Evolutionary conservation across 2,113 vertebrate genomes (phyloP), one percentile per base, ranked within the genome.

Genomic region (Tylochromis polylepis): DNA sequence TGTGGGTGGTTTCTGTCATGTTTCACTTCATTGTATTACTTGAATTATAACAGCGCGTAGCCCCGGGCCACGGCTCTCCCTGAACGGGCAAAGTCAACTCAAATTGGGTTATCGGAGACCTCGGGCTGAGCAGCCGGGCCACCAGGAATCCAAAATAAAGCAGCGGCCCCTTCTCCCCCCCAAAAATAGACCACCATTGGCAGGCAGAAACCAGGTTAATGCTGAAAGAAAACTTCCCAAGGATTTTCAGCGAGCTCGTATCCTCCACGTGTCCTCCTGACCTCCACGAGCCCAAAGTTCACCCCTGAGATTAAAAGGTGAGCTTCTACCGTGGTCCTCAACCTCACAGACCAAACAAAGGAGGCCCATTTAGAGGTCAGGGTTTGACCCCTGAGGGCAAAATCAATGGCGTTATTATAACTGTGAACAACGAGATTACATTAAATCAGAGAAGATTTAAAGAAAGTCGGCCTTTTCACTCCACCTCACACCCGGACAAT

Each of bases 51-150:
- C 87, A 89, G 89, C 72, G 72, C 1, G 24, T 92, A 58, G 95
- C 96, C 94, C 41, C 77, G 85, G 95, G 96, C 90, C 81, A 49
- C 59, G 46, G 91, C 94, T 93, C 94, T 93, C 95, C 92, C 92
- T 93, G 87, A 93, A 95, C 94, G 90, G 92, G 93, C 93, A 94
- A 95, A 96, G 95, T 96, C 96, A 95, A 95, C 93, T 95, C 87
- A 95, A 96, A 95, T 95, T 96, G 96, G 95, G 95, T 96, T 95
- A 96, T 91, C 16, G 90, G 81, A 94, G 95, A 95, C 95, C 96
- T 92, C 86, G 84, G 96, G 95, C 96, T 88, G 90, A 94, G 89
- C 83, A 92, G 88, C 86, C 92, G 88, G 94, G 94, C 89, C 95
- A 94, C 94, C 94, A 93, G 93, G 94, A 95, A 86, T 94, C 94